Evolutionary conservation across 1,140 invertebrate genomes (phyloP).

Genomic region (fruit fly (Drosophila melanogaster)): Release_6_plus_ISO1_MT NT_033779.5:1326001-1326500

Average conservation of each 20-base stretch:
- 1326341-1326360: constrained; percentile 72
- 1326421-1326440: constrained; percentile 17
- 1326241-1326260: constrained; percentile 57
- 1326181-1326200: constrained; percentile 78
- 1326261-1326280: constrained; percentile 75
- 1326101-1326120: constrained; percentile 83
- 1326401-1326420: constrained; percentile 1
- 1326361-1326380: constrained; percentile 77
- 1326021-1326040: constrained; percentile 53
- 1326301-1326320: constrained; percentile 53
- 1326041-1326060: constrained; percentile 61
- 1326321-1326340: constrained; percentile 67
- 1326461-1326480: not conserved
- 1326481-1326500: constrained; percentile 24
- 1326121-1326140: constrained; percentile 62
- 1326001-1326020: not conserved
- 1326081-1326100: constrained; percentile 60
- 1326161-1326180: constrained; percentile 11
- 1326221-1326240: constrained; percentile 82
- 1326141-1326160: constrained; percentile 15
- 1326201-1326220: constrained; percentile 81
- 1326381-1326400: constrained; percentile 32
- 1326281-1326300: constrained; percentile 83
- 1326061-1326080: constrained; percentile 65
- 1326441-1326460: constrained; percentile 27